These are phyloP conservation scores for Dolichopus griseipennis DNA, from an alignment of 2,888 invertebrate species.

Conservation along the genomic window DNA sequence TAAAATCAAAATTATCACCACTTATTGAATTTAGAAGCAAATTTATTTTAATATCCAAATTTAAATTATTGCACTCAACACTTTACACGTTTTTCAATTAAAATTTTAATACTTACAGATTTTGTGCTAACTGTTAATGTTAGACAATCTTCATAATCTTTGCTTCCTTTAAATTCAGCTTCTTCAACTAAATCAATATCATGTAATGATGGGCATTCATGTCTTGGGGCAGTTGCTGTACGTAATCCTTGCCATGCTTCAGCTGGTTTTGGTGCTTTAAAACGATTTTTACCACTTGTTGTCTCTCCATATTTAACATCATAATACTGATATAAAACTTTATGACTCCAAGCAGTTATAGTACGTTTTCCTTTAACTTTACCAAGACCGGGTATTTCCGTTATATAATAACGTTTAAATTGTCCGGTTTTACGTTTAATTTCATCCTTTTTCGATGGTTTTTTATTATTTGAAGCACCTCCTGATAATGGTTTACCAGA, in stretches of 20 bases:
- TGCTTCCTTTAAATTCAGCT: conserved; percentile 25
- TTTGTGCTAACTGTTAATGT: conserved; percentile 34
- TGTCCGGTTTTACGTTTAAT: neutral
- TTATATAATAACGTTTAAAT: conserved; percentile 7
- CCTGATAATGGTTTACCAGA: neutral
- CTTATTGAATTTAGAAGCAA: too few species aligned
- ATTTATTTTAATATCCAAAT: too few species aligned
- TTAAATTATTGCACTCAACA: too few species aligned
- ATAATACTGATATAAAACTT: conserved; percentile 33
- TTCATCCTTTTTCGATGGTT: neutral
- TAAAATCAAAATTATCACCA: too few species aligned
- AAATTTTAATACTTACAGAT: conserved; percentile 30
- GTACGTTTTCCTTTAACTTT: conserved; percentile 31
- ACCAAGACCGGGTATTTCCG: conserved; percentile 30
- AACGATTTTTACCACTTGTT: conserved; percentile 29
- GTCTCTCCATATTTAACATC: conserved; percentile 39
- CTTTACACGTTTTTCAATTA: too few species aligned
- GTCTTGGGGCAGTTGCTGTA: conserved; percentile 29
- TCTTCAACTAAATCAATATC: conserved; percentile 26
- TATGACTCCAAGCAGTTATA: conserved; percentile 32
- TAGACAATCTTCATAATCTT: conserved; percentile 37
- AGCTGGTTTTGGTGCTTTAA: conserved; percentile 33
- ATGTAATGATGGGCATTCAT: conserved; percentile 36
- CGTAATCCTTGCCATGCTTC: conserved; percentile 33
- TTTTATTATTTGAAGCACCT: neutral